Conservation (phyloP, 2,888 invertebrate genomes). For the Xanthorhoe spadicearia region DNA sequence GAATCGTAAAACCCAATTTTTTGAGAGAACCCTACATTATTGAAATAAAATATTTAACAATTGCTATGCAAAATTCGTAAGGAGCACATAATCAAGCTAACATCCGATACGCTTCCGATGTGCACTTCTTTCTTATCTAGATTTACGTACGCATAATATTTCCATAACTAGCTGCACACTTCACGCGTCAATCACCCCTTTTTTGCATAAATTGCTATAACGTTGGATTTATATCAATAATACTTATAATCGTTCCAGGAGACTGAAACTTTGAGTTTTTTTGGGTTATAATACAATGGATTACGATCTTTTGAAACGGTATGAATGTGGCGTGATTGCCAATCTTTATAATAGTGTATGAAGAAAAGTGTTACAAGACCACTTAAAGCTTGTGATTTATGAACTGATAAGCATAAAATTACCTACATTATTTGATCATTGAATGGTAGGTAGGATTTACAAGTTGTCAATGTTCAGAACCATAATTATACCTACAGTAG, state of each 20-base stretch:
- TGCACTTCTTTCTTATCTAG: conserved; percentile 15
- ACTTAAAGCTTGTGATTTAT: no score
- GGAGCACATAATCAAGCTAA: conserved; percentile 10
- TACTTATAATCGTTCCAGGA: not conserved
- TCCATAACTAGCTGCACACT: conserved; percentile 23
- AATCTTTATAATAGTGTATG: no score
- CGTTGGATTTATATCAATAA: not conserved
- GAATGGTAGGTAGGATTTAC: no score
- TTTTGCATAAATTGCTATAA: conserved; percentile 26
- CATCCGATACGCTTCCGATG: conserved; percentile 15
- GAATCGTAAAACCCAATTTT: not conserved
- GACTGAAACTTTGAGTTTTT: not conserved
- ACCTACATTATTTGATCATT: no score
- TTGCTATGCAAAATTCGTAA: conserved; percentile 2
- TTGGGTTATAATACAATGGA: not conserved
- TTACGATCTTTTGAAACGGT: no score
- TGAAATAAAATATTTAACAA: not conserved
- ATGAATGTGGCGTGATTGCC: no score
- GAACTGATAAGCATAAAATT: no score
- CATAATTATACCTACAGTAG: no score
- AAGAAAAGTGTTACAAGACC: no score
- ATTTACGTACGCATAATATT: conserved; percentile 7
- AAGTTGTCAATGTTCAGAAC: no score
- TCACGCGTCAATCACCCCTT: conserved; percentile 21
- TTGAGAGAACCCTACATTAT: not conserved